phyloP scores from a whole-genome alignment of 1,140 invertebrate genomes.

The Paramacrobiotus metropolitanus region DNA sequence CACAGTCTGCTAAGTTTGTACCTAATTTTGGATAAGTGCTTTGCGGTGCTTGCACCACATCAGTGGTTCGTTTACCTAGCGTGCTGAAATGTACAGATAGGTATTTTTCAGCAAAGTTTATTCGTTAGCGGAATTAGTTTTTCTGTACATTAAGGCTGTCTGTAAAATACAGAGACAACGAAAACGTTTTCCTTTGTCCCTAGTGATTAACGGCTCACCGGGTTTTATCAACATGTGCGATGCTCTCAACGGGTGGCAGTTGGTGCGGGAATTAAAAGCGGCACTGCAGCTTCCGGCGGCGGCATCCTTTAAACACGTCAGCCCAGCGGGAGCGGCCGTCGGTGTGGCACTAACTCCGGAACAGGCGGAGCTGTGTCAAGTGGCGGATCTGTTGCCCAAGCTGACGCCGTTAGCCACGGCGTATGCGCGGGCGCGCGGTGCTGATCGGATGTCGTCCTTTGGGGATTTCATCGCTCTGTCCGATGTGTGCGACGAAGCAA shows the following conservation, averaged over 20 bases:
- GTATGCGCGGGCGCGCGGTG: conserved; percentile 77
- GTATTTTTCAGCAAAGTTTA: too few relatives aligned
- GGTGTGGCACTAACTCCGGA: conserved; percentile 44
- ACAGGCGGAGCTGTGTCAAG: conserved; percentile 72
- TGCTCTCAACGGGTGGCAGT: conserved; percentile 85
- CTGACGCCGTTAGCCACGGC: conserved; percentile 71
- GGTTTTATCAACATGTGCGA: conserved; percentile 95
- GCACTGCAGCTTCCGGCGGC: conserved; percentile 64
- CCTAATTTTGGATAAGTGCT: too few relatives aligned
- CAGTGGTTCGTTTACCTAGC: too few relatives aligned
- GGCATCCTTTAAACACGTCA: conserved; percentile 92
- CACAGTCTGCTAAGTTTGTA: too few relatives aligned
- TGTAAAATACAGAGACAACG: too few relatives aligned
- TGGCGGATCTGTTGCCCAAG: conserved; percentile 48
- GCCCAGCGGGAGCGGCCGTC: conserved; percentile 76
- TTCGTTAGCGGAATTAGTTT: too few relatives aligned
- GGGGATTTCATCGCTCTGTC: conserved; percentile 91
- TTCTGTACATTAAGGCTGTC: too few relatives aligned
- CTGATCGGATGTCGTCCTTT: conserved; percentile 96
- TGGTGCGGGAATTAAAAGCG: conserved; percentile 62
- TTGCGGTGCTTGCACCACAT: too few relatives aligned
- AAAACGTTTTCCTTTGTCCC: background rate
- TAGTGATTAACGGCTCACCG: conserved; percentile 73
- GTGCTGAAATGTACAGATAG: too few relatives aligned
- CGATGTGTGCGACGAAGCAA: conserved; percentile 62